Conservation (phyloP, 2,888 invertebrate genomes). For the Pollenia labialis region DNA sequence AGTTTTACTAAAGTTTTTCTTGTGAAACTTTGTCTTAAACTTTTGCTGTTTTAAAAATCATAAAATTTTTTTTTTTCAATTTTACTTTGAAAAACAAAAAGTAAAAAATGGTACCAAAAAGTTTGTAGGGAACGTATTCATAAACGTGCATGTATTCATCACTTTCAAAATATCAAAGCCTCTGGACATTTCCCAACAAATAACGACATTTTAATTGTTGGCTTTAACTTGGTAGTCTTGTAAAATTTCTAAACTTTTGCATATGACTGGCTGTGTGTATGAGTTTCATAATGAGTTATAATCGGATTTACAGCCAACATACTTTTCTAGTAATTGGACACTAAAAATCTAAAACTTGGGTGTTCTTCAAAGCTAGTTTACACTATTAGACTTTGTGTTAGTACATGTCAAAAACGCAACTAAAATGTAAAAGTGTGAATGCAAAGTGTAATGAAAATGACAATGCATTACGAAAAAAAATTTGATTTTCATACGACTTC, state of each 20-base stretch:
- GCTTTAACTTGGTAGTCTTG: slow-evolving; percentile 7
- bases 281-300: slow-evolving; percentile 70
- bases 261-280: not conserved
- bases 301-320: slow-evolving; percentile 64
- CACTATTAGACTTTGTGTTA: too few relatives aligned
- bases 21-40: too few relatives aligned
- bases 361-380: slow-evolving; percentile 6
- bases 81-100: not conserved
- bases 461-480: too few relatives aligned
- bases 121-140: too few relatives aligned
- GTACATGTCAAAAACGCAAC: too few relatives aligned
- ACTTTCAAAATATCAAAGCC: slow-evolving; percentile 51
- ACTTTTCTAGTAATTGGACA: slow-evolving; percentile 51
- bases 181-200: not conserved
- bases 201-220: not conserved
- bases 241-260: not conserved
- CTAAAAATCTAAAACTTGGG: slow-evolving; percentile 38
- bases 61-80: too few relatives aligned
- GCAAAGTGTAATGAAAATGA: too few relatives aligned
- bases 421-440: too few relatives aligned
- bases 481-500: too few relatives aligned
- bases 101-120: not conserved
- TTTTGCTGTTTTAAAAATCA: too few relatives aligned
- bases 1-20: too few relatives aligned
- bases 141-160: slow-evolving; percentile 3